phyloP scores from a whole-genome alignment of 2,888 invertebrate species.

The Clitarchus hookeri region DNA sequence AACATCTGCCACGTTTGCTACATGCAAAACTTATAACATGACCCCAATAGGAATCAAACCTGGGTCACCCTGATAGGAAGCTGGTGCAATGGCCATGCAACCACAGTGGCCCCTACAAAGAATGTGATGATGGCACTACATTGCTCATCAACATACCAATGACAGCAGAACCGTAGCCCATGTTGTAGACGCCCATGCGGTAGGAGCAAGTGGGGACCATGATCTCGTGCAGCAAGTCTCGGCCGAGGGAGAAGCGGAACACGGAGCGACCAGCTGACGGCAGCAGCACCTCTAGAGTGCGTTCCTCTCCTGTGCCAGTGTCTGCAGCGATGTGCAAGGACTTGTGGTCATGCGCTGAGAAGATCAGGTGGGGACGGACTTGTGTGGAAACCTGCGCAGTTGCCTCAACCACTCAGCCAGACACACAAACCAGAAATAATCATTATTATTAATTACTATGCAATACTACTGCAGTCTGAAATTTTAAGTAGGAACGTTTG shows the following conservation, averaged over 20 bases:
- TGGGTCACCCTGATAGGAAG: no score
- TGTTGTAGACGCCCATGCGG: constrained; percentile 87
- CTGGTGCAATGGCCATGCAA: no score
- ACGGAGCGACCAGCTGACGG: constrained; percentile 34
- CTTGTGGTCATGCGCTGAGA: constrained; percentile 71
- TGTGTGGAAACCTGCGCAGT: constrained; percentile 62
- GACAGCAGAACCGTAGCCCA: constrained; percentile 85
- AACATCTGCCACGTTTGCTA: no score
- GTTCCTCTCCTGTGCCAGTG: constrained; percentile 47
- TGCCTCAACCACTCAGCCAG: background rate
- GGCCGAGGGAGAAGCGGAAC: constrained; percentile 37
- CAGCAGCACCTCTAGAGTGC: constrained; percentile 40
- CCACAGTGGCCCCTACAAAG: background rate
- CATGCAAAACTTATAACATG: no score
- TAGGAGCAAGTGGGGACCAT: constrained; percentile 95
- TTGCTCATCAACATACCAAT: constrained; percentile 61
- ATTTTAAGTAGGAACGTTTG: no score
- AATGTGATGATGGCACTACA: background rate
- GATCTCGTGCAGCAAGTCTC: constrained; percentile 70
- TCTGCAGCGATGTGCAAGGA: constrained; percentile 60
- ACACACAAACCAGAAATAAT: background rate
- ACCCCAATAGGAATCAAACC: no score
- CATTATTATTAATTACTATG: no score
- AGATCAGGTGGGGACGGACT: constrained; percentile 70
- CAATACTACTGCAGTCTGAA: no score